Conservation (phyloP, 2,797 vertebrate species). For the Dendrocincla fuliginosa region DNA sequence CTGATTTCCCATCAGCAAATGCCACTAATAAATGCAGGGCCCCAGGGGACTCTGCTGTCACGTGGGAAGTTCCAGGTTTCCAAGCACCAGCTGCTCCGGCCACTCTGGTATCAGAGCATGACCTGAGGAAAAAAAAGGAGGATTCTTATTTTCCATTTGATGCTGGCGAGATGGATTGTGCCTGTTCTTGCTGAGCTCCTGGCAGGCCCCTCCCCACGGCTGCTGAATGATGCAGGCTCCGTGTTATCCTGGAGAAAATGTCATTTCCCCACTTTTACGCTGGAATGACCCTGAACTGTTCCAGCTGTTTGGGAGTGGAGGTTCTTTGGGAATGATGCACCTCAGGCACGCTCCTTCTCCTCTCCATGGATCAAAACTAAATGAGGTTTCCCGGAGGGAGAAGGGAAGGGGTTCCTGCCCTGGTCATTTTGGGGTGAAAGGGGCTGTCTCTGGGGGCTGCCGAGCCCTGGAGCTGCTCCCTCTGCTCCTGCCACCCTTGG, state of each 20-base stretch:
- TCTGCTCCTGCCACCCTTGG: not conserved
- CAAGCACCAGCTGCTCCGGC: not conserved
- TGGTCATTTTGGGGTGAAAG: not conserved
- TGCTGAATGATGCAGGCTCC: not conserved
- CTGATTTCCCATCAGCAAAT: not conserved
- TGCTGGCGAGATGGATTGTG: not conserved
- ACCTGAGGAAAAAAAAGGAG: not conserved
- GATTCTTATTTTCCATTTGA: not conserved
- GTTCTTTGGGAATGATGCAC: not conserved
- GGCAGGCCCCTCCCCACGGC: not conserved
- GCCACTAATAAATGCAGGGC: not conserved
- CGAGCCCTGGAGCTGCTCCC: not conserved
- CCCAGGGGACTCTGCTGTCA: not conserved
- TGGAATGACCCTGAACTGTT: not conserved
- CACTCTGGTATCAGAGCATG: not conserved
- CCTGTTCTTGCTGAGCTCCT: not conserved
- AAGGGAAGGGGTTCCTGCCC: not conserved
- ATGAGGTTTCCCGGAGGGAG: not conserved
- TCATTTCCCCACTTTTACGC: not conserved
- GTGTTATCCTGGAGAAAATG: conserved; percentile 35
- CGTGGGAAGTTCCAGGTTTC: not conserved
- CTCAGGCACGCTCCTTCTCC: not conserved
- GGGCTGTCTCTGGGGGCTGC: not conserved
- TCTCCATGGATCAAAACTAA: not conserved
- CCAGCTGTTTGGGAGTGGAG: not conserved